phyloP scores from a whole-genome alignment of 2,888 invertebrate species.

The Xanthorhoe designata region DNA sequence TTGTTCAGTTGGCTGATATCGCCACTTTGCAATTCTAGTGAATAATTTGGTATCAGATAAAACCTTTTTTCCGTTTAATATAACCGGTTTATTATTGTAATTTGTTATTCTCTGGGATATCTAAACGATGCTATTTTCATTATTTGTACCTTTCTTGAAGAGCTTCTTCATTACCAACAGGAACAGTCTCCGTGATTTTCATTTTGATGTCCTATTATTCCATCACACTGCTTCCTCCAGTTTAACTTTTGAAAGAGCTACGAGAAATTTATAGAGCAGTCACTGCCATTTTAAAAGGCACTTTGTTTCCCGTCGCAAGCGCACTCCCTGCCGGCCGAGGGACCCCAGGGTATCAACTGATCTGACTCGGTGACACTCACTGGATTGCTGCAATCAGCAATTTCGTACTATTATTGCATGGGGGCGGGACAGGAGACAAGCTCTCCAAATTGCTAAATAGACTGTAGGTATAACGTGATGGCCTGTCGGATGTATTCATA shows the following conservation, averaged over 20 bases:
- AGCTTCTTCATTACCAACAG: slow-evolving; percentile 49
- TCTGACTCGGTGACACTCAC: slow-evolving; percentile 71
- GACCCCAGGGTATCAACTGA: slow-evolving; percentile 65
- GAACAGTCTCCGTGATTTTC: slow-evolving; percentile 70
- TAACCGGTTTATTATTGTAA: too few species aligned
- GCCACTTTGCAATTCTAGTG: neutral
- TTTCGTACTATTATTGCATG: slow-evolving; percentile 72
- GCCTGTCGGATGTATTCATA: slow-evolving; percentile 28
- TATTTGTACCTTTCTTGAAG: slow-evolving; percentile 53
- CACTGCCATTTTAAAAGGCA: neutral
- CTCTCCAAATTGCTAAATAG: slow-evolving; percentile 76
- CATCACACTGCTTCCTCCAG: slow-evolving; percentile 34
- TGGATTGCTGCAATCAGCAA: slow-evolving; percentile 81
- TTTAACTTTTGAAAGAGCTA: neutral
- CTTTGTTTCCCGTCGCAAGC: slow-evolving; percentile 47
- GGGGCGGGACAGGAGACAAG: slow-evolving; percentile 74
- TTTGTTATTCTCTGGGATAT: too few species aligned
- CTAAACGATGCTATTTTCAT: too few species aligned
- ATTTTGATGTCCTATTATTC: slow-evolving; percentile 48
- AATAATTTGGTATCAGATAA: too few species aligned
- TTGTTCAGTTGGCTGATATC: neutral
- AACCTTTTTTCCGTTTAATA: too few species aligned
- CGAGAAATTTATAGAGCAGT: neutral
- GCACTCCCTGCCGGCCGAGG: slow-evolving; percentile 42
- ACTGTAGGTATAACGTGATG: slow-evolving; percentile 54